Evolutionary conservation across 2,113 vertebrate genomes (phyloP), one percentile per base, ranked within the genome.

Genomic region (Phodopus roborovskii): DNA sequence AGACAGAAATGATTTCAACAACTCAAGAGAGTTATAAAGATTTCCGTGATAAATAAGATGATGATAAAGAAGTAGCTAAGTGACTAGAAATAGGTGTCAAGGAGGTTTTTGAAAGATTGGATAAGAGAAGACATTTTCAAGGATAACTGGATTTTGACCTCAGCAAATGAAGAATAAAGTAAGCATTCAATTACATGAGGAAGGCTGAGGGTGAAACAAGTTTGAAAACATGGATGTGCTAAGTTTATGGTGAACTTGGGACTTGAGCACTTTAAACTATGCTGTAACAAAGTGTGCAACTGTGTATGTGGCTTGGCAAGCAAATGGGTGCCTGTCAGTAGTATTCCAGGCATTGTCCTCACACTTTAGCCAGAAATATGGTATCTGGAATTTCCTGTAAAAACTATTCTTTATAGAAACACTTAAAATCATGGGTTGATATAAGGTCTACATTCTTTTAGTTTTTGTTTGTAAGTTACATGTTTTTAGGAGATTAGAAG

Each of bases 331-430:
- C 16, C 7, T 85, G 24, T 82, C 53, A 89, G 16, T 50, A 3
- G 2, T 30, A 7, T 53, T 58, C 3, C 6, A 62, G 30, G 36
- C 2, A 20, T 62, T 82, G 68, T 5, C 36, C 33, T 42, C 45
- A 91, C 58, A 36, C 28, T 68, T 28, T 33, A 4, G 26, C 5
- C 0, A 36, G 45, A 89, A 88, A 56, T 77, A 50, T 19, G 13
- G 26, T 66, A 33, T 13, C 36, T 56, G 62, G 71, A 3, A 74
- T 56, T 71, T 16, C 68, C 48, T 58, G 50, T 17, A 39, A 64
- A 28, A 42, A n/a, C 88, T 75, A 74, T 89, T n/a, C 22, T 64
- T 88, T 94, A 58, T 73, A 82, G 4, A 95, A 96, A 50, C 66
- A 13, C 91, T 93, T 36, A 36, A 70, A 89, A 74, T 11, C 11